A percentile compares a stretch with the other conserved stretches of the same genome.
These are phyloP conservation scores for Eupithecia vulgata DNA, from an alignment of 2,888 invertebrate species.

Conservation along the genomic window DNA sequence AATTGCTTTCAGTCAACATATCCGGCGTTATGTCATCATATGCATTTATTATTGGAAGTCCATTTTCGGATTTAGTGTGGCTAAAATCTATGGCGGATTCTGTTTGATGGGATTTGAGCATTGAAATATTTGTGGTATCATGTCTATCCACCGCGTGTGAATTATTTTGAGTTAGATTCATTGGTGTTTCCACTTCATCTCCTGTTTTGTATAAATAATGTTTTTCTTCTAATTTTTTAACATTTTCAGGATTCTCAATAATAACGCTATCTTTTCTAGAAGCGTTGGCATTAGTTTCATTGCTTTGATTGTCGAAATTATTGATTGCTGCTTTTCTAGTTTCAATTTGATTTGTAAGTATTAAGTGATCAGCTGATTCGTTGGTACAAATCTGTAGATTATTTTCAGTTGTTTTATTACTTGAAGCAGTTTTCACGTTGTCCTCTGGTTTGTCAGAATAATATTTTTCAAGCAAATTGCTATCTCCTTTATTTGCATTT, in stretches of 20 bases:
- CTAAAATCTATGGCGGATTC: conserved; percentile 71
- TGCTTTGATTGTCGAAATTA: conserved; percentile 47
- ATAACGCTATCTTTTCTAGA: conserved; percentile 77
- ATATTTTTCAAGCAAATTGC: conserved; percentile 15
- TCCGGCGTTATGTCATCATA: conserved; percentile 33
- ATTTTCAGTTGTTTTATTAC: conserved; percentile 21
- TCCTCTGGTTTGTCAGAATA: conserved; percentile 6
- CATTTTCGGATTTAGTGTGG: conserved; percentile 55
- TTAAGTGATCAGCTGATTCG: conserved; percentile 50
- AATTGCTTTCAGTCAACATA: conserved; percentile 1
- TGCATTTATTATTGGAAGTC: conserved; percentile 34
- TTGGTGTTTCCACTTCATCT: conserved; percentile 38
- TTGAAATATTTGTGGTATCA: conserved; percentile 21
- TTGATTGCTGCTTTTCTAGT: conserved; percentile 66
- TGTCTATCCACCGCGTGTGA: conserved; percentile 25
- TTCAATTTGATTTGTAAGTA: conserved; percentile 70
- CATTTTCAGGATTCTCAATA: conserved; percentile 78
- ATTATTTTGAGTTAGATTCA: conserved; percentile 55
- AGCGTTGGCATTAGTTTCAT: conserved; percentile 46
- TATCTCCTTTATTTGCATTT: conserved; percentile 73
- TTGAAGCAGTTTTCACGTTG: conserved; percentile 2
- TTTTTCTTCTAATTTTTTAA: conserved; percentile 57
- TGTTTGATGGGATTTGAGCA: conserved; percentile 34
- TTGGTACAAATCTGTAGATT: conserved; percentile 9
- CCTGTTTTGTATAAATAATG: conserved; percentile 35